A percentile compares a stretch with the other conserved stretches of the same genome.
phyloP scores from a whole-genome alignment of 1,140 invertebrate species.

The Centruroides sculpturatus region DNA sequence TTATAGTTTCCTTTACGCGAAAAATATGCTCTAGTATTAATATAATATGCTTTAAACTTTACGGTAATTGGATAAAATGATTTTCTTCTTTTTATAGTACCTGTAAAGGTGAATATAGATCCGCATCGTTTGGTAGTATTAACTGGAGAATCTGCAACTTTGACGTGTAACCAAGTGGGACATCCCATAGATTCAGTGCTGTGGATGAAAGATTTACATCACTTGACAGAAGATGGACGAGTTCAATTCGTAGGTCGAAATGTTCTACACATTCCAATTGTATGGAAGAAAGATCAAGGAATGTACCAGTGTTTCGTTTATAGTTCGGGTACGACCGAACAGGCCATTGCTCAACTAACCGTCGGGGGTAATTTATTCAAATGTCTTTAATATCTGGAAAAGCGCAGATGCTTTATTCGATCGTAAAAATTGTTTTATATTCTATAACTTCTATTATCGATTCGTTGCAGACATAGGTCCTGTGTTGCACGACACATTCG shows the following conservation, averaged over 20 bases:
- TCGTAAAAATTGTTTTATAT: no score
- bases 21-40: no score
- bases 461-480: conserved; percentile 21
- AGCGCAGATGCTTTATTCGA: no score
- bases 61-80: no score
- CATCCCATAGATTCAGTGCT: conserved; percentile 52
- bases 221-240: conserved; percentile 33
- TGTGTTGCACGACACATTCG: conserved; percentile 19
- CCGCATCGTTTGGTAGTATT: conserved; percentile 51
- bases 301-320: conserved; percentile 78
- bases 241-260: not conserved
- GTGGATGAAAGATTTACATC: conserved; percentile 67
- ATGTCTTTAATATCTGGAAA: no score
- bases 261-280: not conserved
- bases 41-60: no score
- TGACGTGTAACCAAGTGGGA: conserved; percentile 68
- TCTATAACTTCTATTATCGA: no score
- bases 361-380: not conserved
- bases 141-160: conserved; percentile 56
- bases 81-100: not conserved
- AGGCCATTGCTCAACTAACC: not conserved
- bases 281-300: conserved; percentile 50
- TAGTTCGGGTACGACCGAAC: conserved; percentile 65
- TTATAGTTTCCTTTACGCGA: no score
- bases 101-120: not conserved